Percentiles rank a stretch among this genome's conserved stretches.
Conservation (phyloP, 2,113 vertebrate genomes). For the Malurus cyaneus region DNA sequence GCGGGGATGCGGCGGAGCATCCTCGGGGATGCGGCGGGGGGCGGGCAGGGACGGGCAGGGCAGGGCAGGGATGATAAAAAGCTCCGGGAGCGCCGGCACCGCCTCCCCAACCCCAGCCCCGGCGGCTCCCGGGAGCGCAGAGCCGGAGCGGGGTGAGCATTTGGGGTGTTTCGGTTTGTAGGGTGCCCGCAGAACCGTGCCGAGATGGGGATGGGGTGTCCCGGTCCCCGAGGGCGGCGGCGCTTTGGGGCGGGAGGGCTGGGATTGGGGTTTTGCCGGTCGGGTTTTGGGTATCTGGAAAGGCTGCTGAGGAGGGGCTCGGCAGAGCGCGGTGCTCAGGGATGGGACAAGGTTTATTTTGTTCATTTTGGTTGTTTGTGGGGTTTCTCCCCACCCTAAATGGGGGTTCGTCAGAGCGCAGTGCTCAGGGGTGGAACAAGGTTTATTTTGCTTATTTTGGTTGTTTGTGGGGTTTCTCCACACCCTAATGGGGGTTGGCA, state of each 20-base stretch:
- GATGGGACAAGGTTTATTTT: rapidly evolving
- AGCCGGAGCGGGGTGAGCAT: neutral
- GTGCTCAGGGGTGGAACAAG: too few species aligned
- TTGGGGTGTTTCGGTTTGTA: rapidly evolving
- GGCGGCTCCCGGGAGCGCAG: neutral
- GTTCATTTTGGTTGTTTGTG: neutral
- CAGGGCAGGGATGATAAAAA: neutral
- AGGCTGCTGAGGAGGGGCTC: rapidly evolving
- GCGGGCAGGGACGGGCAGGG: neutral
- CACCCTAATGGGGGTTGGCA: neutral
- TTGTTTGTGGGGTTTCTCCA: too few species aligned
- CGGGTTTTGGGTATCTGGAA: neutral
- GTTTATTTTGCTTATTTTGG: too few species aligned
- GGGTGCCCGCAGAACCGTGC: neutral
- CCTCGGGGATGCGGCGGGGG: neutral
- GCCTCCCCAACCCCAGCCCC: neutral
- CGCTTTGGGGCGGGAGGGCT: neutral
- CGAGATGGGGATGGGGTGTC: neutral
- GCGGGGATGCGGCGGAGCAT: neutral
- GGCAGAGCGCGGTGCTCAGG: neutral
- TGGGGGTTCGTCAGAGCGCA: too few species aligned
- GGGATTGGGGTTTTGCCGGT: neutral
- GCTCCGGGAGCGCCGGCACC: neutral
- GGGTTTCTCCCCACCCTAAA: too few species aligned
- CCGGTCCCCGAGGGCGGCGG: neutral